A percentile compares a stretch with the other conserved stretches of the same genome.
phyloP scores from a whole-genome alignment of 1,140 invertebrate genomes.

The Amyelois transitella region DNA sequence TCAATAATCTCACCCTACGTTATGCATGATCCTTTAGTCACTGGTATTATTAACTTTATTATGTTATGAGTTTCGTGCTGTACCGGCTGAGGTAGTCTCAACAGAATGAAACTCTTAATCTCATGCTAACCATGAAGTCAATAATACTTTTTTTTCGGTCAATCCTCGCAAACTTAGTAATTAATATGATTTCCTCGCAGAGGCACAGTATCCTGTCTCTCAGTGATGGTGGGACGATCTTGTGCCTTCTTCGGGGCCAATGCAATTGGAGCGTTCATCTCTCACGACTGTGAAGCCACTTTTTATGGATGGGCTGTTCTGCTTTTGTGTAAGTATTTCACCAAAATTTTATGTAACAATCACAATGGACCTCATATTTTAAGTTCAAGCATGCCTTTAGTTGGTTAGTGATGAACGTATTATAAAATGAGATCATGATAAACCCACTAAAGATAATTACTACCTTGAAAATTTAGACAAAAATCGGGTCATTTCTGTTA shows the following conservation, averaged over 20 bases:
- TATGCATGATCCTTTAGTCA: too few species aligned
- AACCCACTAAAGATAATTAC: background rate
- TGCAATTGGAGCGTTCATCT: slow-evolving; percentile 53
- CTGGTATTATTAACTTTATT: too few species aligned
- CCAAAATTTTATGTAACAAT: background rate
- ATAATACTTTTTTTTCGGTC: too few species aligned
- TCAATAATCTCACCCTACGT: too few species aligned
- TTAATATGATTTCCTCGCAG: slow-evolving; percentile 26
- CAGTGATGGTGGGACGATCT: slow-evolving; percentile 59
- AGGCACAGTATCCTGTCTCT: slow-evolving; percentile 62
- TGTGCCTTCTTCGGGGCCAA: slow-evolving; percentile 61
- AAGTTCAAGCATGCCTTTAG: background rate
- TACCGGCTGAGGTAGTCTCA: too few species aligned
- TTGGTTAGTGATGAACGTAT: background rate
- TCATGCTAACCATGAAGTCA: too few species aligned
- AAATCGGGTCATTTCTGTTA: background rate
- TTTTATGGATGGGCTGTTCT: slow-evolving; percentile 57
- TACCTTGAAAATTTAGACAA: background rate
- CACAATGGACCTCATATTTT: background rate
- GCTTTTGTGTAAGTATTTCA: slow-evolving; percentile 42
- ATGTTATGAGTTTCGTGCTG: too few species aligned
- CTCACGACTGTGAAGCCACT: slow-evolving; percentile 52
- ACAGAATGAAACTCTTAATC: too few species aligned
- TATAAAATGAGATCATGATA: background rate
- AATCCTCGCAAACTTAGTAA: too few species aligned